These are phyloP conservation scores for Drosophila nannoptera DNA, from an alignment of 1,140 invertebrate species.

Conservation along the genomic window DNA sequence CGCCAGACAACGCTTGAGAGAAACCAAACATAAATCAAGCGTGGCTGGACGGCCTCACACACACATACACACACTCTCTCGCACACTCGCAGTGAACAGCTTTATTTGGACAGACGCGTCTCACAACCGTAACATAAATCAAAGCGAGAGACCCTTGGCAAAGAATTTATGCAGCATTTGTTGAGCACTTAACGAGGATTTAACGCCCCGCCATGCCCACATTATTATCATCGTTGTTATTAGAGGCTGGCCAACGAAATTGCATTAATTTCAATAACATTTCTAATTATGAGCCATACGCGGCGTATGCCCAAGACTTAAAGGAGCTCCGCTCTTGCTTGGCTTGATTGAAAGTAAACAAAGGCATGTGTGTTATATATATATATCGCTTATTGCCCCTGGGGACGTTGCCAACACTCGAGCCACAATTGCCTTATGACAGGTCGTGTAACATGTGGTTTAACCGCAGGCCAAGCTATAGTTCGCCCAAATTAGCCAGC, in stretches of 20 bases:
- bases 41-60: conserved; percentile 3
- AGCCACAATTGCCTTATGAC: conserved; percentile 5
- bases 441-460: conserved; percentile 7
- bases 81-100: not conserved
- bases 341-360: conserved; percentile 31
- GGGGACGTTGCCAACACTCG: not conserved
- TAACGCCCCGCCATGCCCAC: conserved; percentile 13
- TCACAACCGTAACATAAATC: conserved; percentile 43
- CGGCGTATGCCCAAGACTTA: conserved; percentile 22
- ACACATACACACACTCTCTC: not conserved
- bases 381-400: not conserved
- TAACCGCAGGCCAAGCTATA: not conserved
- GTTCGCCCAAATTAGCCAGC: not conserved
- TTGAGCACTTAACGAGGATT: conserved; percentile 44
- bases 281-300: conserved; percentile 26
- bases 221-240: conserved; percentile 22
- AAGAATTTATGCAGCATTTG: conserved; percentile 33
- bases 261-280: conserved; percentile 33
- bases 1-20: conserved; percentile 3
- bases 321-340: not conserved
- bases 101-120: conserved; percentile 39
- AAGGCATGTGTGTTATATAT: not conserved
- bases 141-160: conserved; percentile 26
- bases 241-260: conserved; percentile 11
- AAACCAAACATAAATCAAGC: conserved; percentile 41